phyloP scores from a whole-genome alignment of 2,113 vertebrate genomes.

The Barnardius zonarius region DNA sequence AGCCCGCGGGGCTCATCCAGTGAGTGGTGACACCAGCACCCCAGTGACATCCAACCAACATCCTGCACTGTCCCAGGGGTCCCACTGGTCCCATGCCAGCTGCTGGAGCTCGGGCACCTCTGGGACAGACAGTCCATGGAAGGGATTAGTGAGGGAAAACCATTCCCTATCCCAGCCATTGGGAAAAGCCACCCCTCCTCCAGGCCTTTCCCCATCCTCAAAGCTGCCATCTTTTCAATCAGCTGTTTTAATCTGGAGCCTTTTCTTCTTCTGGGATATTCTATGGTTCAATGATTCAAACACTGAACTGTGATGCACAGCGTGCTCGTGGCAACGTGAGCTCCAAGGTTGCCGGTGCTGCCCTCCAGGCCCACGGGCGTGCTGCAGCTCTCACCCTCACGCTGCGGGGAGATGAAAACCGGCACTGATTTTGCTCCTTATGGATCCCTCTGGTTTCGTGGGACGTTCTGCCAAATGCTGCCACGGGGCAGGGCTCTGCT shows the following conservation, averaged over 20 bases:
- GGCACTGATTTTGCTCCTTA: not conserved
- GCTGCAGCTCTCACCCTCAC: not conserved
- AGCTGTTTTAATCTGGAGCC: not conserved
- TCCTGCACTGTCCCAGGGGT: not conserved
- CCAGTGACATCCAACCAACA: not conserved
- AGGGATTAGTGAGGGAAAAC: not conserved
- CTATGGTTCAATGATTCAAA: not conserved
- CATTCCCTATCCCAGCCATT: accelerated
- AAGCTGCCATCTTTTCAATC: not conserved
- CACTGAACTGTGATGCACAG: accelerated
- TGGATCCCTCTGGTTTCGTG: not conserved
- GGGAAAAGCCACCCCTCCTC: not conserved
- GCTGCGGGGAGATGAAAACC: not conserved
- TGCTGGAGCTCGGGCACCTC: not conserved
- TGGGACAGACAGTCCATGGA: accelerated
- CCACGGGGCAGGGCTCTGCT: not conserved
- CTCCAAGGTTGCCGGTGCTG: not conserved
- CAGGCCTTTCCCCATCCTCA: not conserved
- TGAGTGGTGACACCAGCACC: not conserved
- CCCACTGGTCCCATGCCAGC: not conserved
- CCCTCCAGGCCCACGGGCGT: accelerated
- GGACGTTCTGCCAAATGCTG: not conserved
- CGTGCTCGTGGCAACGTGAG: not conserved
- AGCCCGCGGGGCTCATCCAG: not conserved
- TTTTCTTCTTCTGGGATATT: not conserved